phyloP scores from a whole-genome alignment of 2,888 invertebrate genomes.

The Molorchus minor region DNA sequence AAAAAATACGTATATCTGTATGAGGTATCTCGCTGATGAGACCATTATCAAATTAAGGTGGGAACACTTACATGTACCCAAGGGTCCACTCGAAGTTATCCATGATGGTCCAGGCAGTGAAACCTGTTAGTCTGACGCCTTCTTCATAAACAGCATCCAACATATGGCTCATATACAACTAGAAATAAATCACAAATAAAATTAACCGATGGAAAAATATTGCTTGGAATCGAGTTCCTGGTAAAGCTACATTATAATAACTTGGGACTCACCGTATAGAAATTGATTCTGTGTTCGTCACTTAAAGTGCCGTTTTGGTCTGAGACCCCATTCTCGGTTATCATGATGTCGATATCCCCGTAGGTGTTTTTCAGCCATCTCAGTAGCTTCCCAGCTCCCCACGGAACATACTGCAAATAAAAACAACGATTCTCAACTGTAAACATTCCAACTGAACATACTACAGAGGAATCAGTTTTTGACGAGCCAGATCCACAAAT shows the following conservation, averaged over 20 bases:
- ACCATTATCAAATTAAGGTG: too few species aligned
- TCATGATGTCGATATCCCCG: constrained; percentile 67
- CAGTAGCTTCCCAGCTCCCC: constrained; percentile 69
- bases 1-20: too few species aligned
- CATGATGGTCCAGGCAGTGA: constrained; percentile 70
- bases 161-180: constrained; percentile 51
- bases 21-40: too few species aligned
- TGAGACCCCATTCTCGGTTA: constrained; percentile 70
- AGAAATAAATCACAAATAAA: constrained; percentile 9
- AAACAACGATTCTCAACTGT: too few species aligned
- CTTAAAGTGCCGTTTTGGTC: constrained; percentile 65
- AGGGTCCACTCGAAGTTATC: constrained; percentile 71
- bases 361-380: constrained; percentile 70
- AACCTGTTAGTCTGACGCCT: constrained; percentile 64
- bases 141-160: constrained; percentile 54
- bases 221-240: background rate
- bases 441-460: too few species aligned
- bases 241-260: constrained; percentile 44
- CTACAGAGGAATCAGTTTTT: too few species aligned
- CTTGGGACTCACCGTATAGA: constrained; percentile 61
- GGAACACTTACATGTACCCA: constrained; percentile 63
- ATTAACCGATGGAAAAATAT: background rate
- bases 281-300: constrained; percentile 67
- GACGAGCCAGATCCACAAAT: too few species aligned
- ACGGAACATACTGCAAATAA: constrained; percentile 67